Base-by-base conservation (phyloP, 2,797 vertebrate genomes). In the Coreius guichenoti region DNA sequence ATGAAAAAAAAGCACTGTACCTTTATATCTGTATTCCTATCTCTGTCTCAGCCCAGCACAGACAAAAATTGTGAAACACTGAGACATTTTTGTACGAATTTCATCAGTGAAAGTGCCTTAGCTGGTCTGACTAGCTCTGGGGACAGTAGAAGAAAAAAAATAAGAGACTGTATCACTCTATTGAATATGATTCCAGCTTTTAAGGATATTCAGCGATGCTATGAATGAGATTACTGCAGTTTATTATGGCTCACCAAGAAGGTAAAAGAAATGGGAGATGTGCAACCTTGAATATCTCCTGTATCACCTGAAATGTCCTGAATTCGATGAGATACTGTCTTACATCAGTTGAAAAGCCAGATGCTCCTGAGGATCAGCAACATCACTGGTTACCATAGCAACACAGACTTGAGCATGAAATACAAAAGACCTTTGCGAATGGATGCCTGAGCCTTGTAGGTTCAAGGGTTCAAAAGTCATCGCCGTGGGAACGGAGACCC, bases 51-150 rank as follows among this genome's bases (percentile, higher is more conserved):
- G 92, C 88, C 87, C 87, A 87, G 90, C 94, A 95, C 94, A 94
- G 94, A 95, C 93, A 94, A 87, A 94, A 94, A 92, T 94, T 95
- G 94, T 93, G 94, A 90, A 82, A 67, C 88, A 88, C 91, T 89
- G 91, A 92, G 90, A 89, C 26, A 56, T 56, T 47, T 45, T 81
- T 76, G 49, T 79, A 31, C 33, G 31, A 79, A 77, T 73, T 78
- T 65, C 49, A 56, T 45, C 33, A 26, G n/a, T 72, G 51, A 58
- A 72, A 61, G 63, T 84, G 82, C 43, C 70, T 36, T 49, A 65
- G 17, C 31, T 75, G 33, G 13, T 63, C 56, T 84, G 36, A 49
- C 29, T 81, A 51, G 31, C 51, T 19, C 14, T 6, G 4, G 36
- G 12, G 49, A 79, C 75, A 36, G 65, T 51, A 33, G 54, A 26